Percentiles rank a stretch among this genome's conserved stretches.
These are phyloP conservation scores for Gopherus flavomarginatus DNA, from an alignment of 2,113 vertebrate genomes.

Conservation along the genomic window DNA sequence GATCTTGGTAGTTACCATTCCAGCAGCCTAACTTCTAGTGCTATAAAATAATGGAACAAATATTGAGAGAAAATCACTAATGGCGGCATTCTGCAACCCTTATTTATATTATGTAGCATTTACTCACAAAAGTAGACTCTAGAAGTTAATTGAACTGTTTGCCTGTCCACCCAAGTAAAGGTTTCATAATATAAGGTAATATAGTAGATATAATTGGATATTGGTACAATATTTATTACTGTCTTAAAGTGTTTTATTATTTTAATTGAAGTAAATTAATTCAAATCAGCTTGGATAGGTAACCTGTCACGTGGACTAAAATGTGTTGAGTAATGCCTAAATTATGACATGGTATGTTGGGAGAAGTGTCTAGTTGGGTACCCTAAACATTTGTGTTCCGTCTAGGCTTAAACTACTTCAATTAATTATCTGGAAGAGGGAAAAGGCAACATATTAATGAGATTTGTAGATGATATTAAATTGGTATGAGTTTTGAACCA, in stretches of 20 bases:
- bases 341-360: not conserved
- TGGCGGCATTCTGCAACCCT: not conserved
- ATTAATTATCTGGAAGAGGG: not conserved
- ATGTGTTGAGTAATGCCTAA: not conserved
- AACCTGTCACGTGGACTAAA: not conserved
- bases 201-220: not conserved
- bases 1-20: not conserved
- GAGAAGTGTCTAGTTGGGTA: accelerated
- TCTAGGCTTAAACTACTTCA: accelerated
- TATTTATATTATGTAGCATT: not conserved
- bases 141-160: not conserved
- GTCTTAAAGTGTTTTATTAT: constrained; percentile 17
- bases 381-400: not conserved
- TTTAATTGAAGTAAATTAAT: not conserved
- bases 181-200: not conserved
- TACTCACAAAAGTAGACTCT: not conserved
- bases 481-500: not conserved
- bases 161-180: not conserved
- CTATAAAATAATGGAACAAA: not conserved
- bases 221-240: constrained; percentile 28
- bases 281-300: not conserved
- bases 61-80: not conserved
- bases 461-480: not conserved
- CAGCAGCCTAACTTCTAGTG: not conserved
- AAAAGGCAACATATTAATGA: not conserved